These are phyloP conservation scores for Phrynosoma platyrhinos DNA, from an alignment of 2,113 vertebrate genomes.

Conservation along the genomic window DNA sequence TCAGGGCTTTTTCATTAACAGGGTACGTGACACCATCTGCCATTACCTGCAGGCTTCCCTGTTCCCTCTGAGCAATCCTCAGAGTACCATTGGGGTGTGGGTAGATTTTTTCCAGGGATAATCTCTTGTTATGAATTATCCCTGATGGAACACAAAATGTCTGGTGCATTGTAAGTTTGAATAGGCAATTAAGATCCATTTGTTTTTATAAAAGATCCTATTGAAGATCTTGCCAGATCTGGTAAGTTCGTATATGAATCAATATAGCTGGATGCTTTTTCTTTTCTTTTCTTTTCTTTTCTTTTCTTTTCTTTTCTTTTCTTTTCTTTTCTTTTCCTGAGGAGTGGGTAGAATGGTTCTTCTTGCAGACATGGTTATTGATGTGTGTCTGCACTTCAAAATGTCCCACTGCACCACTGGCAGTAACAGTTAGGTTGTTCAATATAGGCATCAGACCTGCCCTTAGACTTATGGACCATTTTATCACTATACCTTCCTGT, in stretches of 20 bases:
- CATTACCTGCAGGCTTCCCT: no score
- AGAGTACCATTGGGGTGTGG: no score
- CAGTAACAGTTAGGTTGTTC: constrained; percentile 46
- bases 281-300: not conserved
- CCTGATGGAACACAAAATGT: not conserved
- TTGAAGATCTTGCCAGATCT: not conserved
- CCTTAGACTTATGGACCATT: constrained; percentile 25
- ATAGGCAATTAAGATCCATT: not conserved
- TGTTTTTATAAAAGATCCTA: not conserved
- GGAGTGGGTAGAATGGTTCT: not conserved
- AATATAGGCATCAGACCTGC: constrained; percentile 34
- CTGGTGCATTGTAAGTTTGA: not conserved
- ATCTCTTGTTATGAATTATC: not conserved
- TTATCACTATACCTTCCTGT: not conserved
- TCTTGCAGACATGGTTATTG: not conserved
- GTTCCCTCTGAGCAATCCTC: no score
- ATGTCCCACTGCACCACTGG: not conserved
- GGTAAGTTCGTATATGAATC: not conserved
- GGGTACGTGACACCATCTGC: not conserved
- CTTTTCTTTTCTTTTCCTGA: no score
- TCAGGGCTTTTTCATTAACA: not conserved
- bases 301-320: not conserved
- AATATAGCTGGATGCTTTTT: not conserved
- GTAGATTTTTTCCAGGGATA: not conserved
- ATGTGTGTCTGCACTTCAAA: not conserved